Conservation (phyloP, 2,797 vertebrate species). For the Gallinago nigripennis region DNA sequence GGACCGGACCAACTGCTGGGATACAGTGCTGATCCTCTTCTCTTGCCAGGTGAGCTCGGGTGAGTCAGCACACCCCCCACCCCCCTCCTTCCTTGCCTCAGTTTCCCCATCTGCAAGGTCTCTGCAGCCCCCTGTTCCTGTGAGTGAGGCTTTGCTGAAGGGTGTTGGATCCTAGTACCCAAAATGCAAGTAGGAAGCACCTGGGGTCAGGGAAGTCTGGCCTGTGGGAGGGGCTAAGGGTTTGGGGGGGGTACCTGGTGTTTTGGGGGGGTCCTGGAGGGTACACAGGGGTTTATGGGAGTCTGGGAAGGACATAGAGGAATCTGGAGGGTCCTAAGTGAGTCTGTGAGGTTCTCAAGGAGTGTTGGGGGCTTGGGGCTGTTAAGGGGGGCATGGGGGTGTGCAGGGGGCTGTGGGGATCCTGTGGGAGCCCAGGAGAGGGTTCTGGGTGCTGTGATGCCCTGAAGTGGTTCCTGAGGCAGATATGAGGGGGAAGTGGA, state of each 20-base stretch:
- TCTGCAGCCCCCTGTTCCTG: background rate
- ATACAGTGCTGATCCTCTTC: background rate
- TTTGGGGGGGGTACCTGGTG: background rate
- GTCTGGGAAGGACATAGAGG: background rate
- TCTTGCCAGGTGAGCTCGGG: background rate
- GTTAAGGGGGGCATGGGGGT: background rate
- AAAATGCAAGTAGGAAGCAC: background rate
- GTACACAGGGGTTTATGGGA: background rate
- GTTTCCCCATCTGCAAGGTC: background rate
- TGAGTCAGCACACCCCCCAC: background rate
- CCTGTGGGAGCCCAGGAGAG: background rate
- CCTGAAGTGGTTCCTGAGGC: background rate
- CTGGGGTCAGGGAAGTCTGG: background rate
- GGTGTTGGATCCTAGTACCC: background rate
- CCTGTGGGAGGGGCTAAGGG: background rate
- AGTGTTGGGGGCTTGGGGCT: background rate
- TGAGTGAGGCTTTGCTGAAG: fast-evolving
- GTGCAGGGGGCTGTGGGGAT: background rate
- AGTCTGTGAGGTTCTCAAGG: background rate
- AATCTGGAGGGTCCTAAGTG: background rate
- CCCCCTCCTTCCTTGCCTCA: background rate
- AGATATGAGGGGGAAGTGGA: background rate
- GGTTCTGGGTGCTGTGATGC: background rate
- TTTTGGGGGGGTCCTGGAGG: background rate
- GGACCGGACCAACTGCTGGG: background rate